Conservation (phyloP, 1,140 invertebrate genomes). For the Ostrea denselamellosa region DNA sequence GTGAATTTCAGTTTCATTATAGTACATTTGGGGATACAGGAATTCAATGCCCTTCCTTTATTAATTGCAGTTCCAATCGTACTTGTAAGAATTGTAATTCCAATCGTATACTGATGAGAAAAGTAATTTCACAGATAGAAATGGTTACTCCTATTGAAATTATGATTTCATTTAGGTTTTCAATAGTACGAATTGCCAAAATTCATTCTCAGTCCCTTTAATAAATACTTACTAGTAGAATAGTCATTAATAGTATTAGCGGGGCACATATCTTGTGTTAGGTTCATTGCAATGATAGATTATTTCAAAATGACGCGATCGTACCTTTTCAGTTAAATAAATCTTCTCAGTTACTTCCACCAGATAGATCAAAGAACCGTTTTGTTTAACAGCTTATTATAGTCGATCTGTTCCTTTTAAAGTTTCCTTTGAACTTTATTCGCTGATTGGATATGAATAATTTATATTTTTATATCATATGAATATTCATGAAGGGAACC, state of each 20-base stretch:
- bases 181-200: no score
- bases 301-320: not conserved
- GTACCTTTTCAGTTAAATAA: not conserved
- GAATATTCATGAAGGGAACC: not conserved
- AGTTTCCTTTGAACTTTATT: not conserved
- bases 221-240: no score
- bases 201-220: no score
- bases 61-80: no score
- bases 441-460: not conserved
- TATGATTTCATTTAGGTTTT: no score
- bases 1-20: not conserved
- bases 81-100: no score
- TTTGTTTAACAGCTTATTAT: slow-evolving; percentile 4
- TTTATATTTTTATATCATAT: not conserved
- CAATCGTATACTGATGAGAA: no score
- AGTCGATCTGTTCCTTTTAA: not conserved
- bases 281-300: not conserved
- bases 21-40: no score
- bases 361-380: not conserved
- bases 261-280: not conserved
- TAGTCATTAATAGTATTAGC: not conserved
- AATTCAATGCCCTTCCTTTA: no score
- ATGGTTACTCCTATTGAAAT: no score
- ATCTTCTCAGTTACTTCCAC: not conserved
- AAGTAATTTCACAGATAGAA: no score